Evolutionary conservation across 2,888 invertebrate genomes (phyloP), one percentile per base, ranked within the genome.

Genomic region (Dorcus parallelipipedus): DNA sequence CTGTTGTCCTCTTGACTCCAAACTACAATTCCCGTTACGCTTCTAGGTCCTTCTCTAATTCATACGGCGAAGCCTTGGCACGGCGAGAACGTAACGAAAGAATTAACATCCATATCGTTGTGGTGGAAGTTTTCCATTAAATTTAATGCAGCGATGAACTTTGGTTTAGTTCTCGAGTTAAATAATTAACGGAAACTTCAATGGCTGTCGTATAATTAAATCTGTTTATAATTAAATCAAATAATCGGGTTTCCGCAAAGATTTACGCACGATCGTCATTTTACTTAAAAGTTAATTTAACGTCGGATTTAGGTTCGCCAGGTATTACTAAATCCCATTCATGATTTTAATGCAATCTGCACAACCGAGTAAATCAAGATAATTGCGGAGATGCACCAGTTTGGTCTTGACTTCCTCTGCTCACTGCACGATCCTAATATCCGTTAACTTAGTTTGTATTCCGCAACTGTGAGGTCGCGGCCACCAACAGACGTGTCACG

Each of bases 361-460:
- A 45, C 33, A 20, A 50, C 52, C 40, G 49, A 39, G 57, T 57
- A 57, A 57, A 57, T 57, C 57, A 57, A 57, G 50, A 52, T 47
- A 42, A 50, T 52, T 57, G 45, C 51, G 52, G 50, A 56, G 57
- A 57, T 52, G 48, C 52, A 52, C 52, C 47, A 57, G 45, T 57
- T 52, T 52, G 43, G 52, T 50, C 38, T 23, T 39, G 17, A 42
- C 57, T 54, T 52, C 55, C 41, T 9, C 38, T 51, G 40, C 40
- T 48, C 40, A 49, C 50, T 39, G 49, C 10, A 52, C 51, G 42
- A 26, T 48, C 41, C 51, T 49, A 20, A 45, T 39, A 42, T 53
- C 56, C 42, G 56, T 49, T 56, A 56, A 56, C 56, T 56, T 56
- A 56, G 56, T 56, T 56, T 56, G 56, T 56, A 56, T 56, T 56